Base-by-base conservation (phyloP, 2,888 invertebrate genomes). In the Nemotelus nigrinus region DNA sequence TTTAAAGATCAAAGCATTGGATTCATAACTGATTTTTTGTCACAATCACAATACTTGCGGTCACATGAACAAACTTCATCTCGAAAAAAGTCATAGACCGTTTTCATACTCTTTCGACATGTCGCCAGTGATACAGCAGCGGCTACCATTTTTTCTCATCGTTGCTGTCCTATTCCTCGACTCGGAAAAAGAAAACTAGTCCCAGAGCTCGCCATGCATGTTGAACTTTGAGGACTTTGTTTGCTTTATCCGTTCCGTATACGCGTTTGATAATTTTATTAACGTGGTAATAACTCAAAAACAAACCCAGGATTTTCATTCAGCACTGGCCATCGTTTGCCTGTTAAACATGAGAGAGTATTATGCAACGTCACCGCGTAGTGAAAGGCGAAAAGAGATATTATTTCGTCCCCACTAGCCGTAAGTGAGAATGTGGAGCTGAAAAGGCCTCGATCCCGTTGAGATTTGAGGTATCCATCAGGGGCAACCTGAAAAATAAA, bases 241-340 rank as follows among this genome's bases (percentile, higher is more conserved):
- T 78, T 79, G 71, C 57, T 74, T 79, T 63, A 77, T 78, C 65
- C 67, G 58, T 75, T 48, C 55, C 68, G 74, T 57, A 77, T 77
- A 45, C 68, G 70, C 79, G 79, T 78, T 78, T 79, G 79, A 79
- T 79, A 78, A 79, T 79, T 79, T 79, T 78, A 79, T 79, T 79
- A 79, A 79, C 79, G 79, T 78, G 79, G 77, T 79, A 79, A 79
- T 79, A 79, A 79, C 79, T 79, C 78, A 78, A 79, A 78, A 79
- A 79, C 78, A 78, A 79, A 79, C 78, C 78, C 78, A 79, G 76
- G 71, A 78, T 78, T 74, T 72, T 48, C 70, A 55, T 70, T 70
- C 55, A 41, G 5, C 53, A 41, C 43, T 55, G n/a, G 53, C 70
- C 55, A n/a, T 8, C 39, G 50, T 50, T 39, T 50, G 45, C 70